Percentiles rank a stretch among this genome's conserved stretches.
Evolutionary conservation across 1,140 invertebrate genomes (phyloP).

Genomic region (Drosophila nannoptera): DNA sequence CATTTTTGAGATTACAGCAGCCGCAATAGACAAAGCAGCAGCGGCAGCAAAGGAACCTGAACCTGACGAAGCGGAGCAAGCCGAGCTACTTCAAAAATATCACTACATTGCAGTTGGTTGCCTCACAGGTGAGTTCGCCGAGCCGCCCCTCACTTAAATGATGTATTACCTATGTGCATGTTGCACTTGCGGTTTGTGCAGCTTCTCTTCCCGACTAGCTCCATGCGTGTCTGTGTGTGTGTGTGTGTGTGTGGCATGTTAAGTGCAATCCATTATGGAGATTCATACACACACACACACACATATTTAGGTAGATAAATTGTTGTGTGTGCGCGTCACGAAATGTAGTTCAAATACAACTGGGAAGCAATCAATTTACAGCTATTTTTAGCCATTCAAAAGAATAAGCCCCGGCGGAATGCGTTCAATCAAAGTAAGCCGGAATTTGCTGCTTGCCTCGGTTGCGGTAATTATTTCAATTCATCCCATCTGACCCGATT

Average conservation of each 20-base stretch:
- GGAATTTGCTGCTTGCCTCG: too few relatives aligned
- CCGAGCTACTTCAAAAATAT: conserved; percentile 20
- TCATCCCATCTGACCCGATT: not conserved
- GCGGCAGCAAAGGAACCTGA: not conserved
- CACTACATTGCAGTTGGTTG: conserved; percentile 13
- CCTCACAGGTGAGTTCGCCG: conserved; percentile 49
- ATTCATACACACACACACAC: too few relatives aligned
- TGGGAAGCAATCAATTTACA: not conserved
- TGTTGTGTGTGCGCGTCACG: conserved; percentile 14
- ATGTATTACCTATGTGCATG: conserved; percentile 56
- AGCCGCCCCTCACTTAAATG: conserved; percentile 44
- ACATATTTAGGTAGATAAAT: too few relatives aligned
- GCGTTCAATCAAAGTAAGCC: too few relatives aligned
- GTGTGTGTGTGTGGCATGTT: conserved; percentile 65
- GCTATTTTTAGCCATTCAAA: not conserved
- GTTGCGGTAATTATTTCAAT: not conserved
- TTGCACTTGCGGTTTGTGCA: conserved; percentile 61
- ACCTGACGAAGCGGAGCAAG: not conserved
- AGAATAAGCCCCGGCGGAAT: not conserved
- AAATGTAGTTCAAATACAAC: conserved; percentile 8
- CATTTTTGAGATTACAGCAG: conserved; percentile 40
- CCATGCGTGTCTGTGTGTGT: conserved; percentile 1
- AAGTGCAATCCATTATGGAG: conserved; percentile 77
- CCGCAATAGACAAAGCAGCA: conserved; percentile 3
- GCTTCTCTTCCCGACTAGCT: not conserved